Percentiles rank a stretch among this genome's conserved stretches.
These are phyloP conservation scores for Cheirogaleus medius DNA, from an alignment of 2,113 vertebrate genomes.

Conservation along the genomic window DNA sequence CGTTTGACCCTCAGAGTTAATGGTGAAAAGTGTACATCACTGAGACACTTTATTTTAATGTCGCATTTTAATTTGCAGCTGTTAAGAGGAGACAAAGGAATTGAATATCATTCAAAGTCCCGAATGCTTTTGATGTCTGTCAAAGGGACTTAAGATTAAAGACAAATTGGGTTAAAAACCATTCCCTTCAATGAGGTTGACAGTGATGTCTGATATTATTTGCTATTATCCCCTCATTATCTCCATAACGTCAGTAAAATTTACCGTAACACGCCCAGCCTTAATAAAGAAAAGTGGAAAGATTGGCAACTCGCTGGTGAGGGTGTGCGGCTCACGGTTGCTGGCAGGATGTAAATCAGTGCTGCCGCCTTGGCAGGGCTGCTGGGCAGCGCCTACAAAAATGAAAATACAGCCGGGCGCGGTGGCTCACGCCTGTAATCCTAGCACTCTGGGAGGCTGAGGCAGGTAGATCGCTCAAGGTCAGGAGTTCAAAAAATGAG, in stretches of 20 bases:
- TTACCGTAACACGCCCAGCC: not conserved
- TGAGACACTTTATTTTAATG: not conserved
- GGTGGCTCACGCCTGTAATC: no score
- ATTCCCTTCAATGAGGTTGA: not conserved
- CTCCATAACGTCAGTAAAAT: not conserved
- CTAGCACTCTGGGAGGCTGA: no score
- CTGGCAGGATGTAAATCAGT: not conserved
- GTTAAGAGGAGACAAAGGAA: not conserved
- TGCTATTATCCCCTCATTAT: not conserved
- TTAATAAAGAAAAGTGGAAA: not conserved
- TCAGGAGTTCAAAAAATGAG: no score
- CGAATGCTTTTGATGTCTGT: not conserved
- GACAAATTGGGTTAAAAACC: not conserved
- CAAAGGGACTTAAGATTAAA: not conserved
- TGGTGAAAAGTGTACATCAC: not conserved
- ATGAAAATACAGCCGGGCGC: no score
- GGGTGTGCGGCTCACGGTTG: fast-evolving
- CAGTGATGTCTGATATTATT: not conserved
- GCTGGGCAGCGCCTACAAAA: no score
- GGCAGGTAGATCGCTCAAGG: no score
- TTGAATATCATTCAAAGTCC: not conserved
- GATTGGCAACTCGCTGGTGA: fast-evolving
- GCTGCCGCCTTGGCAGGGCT: not conserved
- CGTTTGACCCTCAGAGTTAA: not conserved
- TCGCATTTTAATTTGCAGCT: not conserved